Evolutionary conservation across 2,797 vertebrate genomes (phyloP), one percentile per base, ranked within the genome.

Genomic region (Enteromius mattozi): DNA sequence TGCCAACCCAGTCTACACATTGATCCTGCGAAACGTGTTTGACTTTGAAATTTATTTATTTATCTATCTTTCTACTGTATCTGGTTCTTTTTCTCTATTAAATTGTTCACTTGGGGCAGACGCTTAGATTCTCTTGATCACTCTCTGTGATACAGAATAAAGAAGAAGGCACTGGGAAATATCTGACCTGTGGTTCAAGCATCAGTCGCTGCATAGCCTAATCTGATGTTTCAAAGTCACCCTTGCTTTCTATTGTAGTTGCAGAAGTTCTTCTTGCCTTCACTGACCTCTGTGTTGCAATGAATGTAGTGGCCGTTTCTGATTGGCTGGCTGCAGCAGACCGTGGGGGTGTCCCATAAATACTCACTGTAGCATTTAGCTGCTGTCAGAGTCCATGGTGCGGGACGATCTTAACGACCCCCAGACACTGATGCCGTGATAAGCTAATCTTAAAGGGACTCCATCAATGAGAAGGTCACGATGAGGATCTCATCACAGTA

Each of bases 351-450:
- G 71, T 47, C 74, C 30, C 63, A 81, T 78, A 59, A 81, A 81
- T 56, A 66, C 59, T 87, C 81, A 81, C 33, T 83, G 61, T 78
- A 78, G 71, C 68, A 49, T 87, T 85, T 68, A 72, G 88, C 84
- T 91, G 72, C 88, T 93, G 79, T 2, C 91, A 94, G 94, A 94
- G 94, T 78, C 93, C 94, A 86, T 94, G 94, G 92, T 91, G 66
- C 42, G 49, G 13, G n/a, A 27, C 65, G 56, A 40, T 49, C 16
- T 78, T 78, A 72, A 78, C 49, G 56, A 68, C 74, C 51, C n/a
- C 72, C 80, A 56, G 51, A 86, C 66, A 54, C 51, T 49, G 40
- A 86, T 82, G 40, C 27, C 63, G 3, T 51, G 72, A 82, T 71
- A 82, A 78, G 68, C 42, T 78, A 27, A 59, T 63, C 66, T 65